Conservation (phyloP, 2,888 invertebrate genomes). For the Anaspis maculata region DNA sequence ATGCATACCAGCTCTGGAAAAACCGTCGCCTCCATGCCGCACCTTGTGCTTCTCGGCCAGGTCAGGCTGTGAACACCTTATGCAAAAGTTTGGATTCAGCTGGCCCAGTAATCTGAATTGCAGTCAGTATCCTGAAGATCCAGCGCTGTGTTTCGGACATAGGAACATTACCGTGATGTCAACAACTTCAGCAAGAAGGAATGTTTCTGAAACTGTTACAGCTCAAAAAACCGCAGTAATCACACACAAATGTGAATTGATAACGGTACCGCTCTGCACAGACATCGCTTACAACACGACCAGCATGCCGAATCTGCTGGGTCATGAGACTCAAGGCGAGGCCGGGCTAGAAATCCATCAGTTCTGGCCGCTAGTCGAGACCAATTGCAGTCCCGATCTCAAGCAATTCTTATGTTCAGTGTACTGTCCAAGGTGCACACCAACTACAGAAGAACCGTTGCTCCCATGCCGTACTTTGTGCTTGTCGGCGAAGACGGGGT, state of each 20-base stretch:
- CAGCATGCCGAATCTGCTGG: slow-evolving; percentile 90
- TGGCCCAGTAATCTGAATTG: slow-evolving; percentile 92
- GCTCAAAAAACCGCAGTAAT: too few species aligned
- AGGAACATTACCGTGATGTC: slow-evolving; percentile 59
- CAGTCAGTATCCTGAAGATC: slow-evolving; percentile 70
- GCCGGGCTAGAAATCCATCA: slow-evolving; percentile 89
- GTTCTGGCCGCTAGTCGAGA: slow-evolving; percentile 88
- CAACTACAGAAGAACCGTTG: slow-evolving; percentile 77
- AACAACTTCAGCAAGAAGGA: slow-evolving; percentile 35
- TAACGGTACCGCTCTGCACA: slow-evolving; percentile 85
- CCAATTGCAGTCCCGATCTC: slow-evolving; percentile 88
- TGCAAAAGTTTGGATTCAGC: slow-evolving; percentile 75
- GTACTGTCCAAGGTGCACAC: slow-evolving; percentile 93
- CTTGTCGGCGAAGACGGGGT: slow-evolving; percentile 76
- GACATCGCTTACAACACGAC: slow-evolving; percentile 92
- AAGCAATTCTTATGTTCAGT: slow-evolving; percentile 94
- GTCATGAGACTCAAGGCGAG: slow-evolving; percentile 89
- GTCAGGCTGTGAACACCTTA: slow-evolving; percentile 76
- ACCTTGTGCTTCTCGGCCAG: slow-evolving; percentile 83
- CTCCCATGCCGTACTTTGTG: slow-evolving; percentile 89
- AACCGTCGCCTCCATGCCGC: slow-evolving; percentile 83
- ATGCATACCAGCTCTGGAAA: slow-evolving; percentile 87
- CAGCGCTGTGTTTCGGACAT: slow-evolving; percentile 67
- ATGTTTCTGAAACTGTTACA: too few species aligned
- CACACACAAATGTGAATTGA: slow-evolving; percentile 89